Evolutionary conservation across 2,113 vertebrate species (phyloP).

Genomic region (Odontesthes bonariensis): DNA sequence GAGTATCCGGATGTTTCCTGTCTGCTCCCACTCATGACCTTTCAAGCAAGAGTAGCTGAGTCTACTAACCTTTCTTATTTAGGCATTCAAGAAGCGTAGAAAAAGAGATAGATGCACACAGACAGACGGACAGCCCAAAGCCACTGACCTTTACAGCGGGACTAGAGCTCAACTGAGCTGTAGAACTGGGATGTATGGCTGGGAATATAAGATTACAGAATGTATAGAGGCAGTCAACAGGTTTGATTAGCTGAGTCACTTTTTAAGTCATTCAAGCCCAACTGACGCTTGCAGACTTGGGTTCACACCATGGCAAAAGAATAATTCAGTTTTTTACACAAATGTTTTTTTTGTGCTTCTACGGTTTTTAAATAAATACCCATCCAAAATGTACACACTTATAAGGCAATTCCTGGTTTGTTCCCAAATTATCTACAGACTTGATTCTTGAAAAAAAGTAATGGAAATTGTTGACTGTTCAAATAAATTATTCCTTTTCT

Average conservation of each 20-base stretch:
- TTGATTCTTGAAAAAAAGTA: too few relatives aligned
- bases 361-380: too few relatives aligned
- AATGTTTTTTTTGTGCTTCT: too few relatives aligned
- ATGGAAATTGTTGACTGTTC: too few relatives aligned
- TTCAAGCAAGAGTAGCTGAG: slow-evolving; percentile 68
- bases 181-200: slow-evolving; percentile 63
- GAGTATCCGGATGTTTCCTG: slow-evolving; percentile 56
- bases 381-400: too few relatives aligned
- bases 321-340: neutral
- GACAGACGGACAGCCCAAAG: slow-evolving; percentile 76
- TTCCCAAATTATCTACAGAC: too few relatives aligned
- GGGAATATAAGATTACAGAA: slow-evolving; percentile 61
- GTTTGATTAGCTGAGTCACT: slow-evolving; percentile 56
- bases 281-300: slow-evolving; percentile 28
- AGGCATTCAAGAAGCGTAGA: slow-evolving; percentile 73
- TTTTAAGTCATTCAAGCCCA: slow-evolving; percentile 35
- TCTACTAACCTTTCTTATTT: slow-evolving; percentile 76
- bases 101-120: slow-evolving; percentile 64
- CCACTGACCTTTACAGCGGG: slow-evolving; percentile 75
- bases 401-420: too few relatives aligned
- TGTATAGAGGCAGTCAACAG: slow-evolving; percentile 26
- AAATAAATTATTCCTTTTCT: too few relatives aligned
- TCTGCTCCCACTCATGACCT: slow-evolving; percentile 67
- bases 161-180: slow-evolving; percentile 67
- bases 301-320: slow-evolving; percentile 19